phyloP scores from a whole-genome alignment of 2,888 invertebrate species.

The Lithophane semibrunnea region DNA sequence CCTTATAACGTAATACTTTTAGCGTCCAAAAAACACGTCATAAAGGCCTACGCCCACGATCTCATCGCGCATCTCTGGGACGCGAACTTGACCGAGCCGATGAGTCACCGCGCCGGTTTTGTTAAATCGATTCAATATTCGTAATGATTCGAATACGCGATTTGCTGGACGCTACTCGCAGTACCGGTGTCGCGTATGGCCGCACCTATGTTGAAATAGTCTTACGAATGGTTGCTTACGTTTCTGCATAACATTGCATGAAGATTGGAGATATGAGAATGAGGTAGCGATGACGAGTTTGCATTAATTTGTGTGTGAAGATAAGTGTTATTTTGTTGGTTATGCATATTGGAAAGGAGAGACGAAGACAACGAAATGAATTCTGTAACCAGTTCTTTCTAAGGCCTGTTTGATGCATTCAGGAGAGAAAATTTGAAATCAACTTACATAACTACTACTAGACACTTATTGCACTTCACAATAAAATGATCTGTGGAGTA shows the following conservation, averaged over 20 bases:
- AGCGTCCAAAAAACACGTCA: constrained; percentile 56
- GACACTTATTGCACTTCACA: not conserved
- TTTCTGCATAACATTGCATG: constrained; percentile 14
- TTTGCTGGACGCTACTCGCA: constrained; percentile 15
- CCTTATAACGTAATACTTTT: constrained; percentile 50
- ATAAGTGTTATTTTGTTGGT: constrained; percentile 12
- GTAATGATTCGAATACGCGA: constrained; percentile 43
- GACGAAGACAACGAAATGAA: not conserved
- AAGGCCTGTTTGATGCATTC: not conserved
- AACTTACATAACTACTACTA: not conserved
- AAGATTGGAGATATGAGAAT: constrained; percentile 43
- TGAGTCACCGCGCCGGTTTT: constrained; percentile 69
- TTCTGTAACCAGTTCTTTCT: constrained; percentile 11
- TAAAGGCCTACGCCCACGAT: constrained; percentile 59
- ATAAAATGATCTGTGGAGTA: not conserved
- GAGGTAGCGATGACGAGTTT: constrained; percentile 19
- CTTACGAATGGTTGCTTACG: constrained; percentile 22
- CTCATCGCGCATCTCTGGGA: constrained; percentile 59
- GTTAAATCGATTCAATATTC: constrained; percentile 63
- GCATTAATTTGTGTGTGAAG: constrained; percentile 20
- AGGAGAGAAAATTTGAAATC: constrained; percentile 18
- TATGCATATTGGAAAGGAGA: constrained; percentile 28
- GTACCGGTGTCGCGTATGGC: constrained; percentile 15
- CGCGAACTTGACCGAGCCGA: constrained; percentile 74
- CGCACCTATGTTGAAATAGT: constrained; percentile 26